Percentiles rank a stretch among this genome's conserved stretches.
These are phyloP conservation scores for Keiferia lycopersicella DNA, from an alignment of 2,888 invertebrate species.

Conservation along the genomic window DNA sequence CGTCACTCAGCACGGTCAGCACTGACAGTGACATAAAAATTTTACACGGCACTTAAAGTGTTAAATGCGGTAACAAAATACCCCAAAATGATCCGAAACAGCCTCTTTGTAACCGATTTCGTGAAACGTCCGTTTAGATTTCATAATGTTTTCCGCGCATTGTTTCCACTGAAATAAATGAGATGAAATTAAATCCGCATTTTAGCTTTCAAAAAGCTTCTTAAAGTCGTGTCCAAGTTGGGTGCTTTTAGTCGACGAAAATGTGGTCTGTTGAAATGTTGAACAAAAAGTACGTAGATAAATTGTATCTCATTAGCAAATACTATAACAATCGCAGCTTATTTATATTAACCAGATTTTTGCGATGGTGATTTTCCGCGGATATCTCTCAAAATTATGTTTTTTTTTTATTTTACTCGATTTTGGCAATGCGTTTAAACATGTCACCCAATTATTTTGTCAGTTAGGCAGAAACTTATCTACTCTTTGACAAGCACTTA, in stretches of 20 bases:
- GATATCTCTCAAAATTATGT: too few species aligned
- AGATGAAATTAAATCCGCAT: slow-evolving; percentile 20
- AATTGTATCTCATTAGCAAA: not conserved
- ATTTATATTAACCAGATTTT: too few species aligned
- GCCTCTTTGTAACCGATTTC: slow-evolving; percentile 15
- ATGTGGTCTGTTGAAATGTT: not conserved
- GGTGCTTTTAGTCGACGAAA: not conserved
- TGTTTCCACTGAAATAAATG: slow-evolving; percentile 19
- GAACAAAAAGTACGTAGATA: slow-evolving; percentile 4
- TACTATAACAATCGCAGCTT: not conserved
- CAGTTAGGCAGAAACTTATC: too few species aligned
- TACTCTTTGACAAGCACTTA: too few species aligned
- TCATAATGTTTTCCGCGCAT: slow-evolving; percentile 16
- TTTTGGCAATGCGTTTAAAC: too few species aligned
- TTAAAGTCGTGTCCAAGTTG: slow-evolving; percentile 11
- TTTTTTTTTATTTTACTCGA: too few species aligned
- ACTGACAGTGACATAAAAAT: too few species aligned
- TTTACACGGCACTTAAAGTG: too few species aligned
- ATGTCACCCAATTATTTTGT: too few species aligned
- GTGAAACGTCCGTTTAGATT: slow-evolving; percentile 9
- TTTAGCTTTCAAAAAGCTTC: slow-evolving; percentile 21
- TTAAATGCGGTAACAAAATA: too few species aligned
- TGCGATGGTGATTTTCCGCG: too few species aligned
- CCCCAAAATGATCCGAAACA: slow-evolving; percentile 14
- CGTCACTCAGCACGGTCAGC: too few species aligned